These are phyloP conservation scores for Agapostemon virescens DNA, from an alignment of 2,888 invertebrate species.

Conservation along the genomic window DNA sequence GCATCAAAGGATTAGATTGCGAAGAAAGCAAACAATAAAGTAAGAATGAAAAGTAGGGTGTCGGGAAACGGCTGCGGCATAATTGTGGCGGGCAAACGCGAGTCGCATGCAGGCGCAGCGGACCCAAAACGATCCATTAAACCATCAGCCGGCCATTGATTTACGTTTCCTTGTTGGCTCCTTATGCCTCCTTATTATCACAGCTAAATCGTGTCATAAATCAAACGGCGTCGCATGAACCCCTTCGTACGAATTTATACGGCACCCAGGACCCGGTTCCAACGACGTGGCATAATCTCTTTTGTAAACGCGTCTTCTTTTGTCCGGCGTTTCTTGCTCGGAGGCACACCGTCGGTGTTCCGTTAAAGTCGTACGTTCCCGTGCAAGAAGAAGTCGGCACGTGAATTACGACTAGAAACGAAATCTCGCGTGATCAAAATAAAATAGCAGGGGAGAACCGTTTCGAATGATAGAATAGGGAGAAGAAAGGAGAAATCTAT, in stretches of 20 bases:
- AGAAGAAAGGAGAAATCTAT: background rate
- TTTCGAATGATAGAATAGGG: background rate
- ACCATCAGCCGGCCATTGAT: constrained; percentile 61
- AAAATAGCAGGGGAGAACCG: background rate
- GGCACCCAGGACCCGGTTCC: background rate
- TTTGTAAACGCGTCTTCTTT: constrained; percentile 10
- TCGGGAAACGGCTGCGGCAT: constrained; percentile 48
- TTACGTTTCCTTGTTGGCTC: constrained; percentile 58
- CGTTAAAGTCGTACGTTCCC: background rate
- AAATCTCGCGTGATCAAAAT: constrained; percentile 19
- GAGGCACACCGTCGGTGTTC: background rate
- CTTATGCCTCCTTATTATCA: constrained; percentile 53
- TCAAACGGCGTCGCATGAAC: constrained; percentile 47
- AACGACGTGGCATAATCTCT: constrained; percentile 2
- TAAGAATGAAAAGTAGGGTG: constrained; percentile 43
- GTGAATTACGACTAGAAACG: constrained; percentile 2
- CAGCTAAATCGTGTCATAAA: constrained; percentile 58
- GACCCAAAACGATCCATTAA: constrained; percentile 61
- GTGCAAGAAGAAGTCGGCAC: background rate
- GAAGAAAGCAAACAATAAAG: constrained; percentile 4
- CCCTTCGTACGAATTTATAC: constrained; percentile 47
- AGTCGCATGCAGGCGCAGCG: constrained; percentile 35
- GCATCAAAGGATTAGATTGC: background rate
- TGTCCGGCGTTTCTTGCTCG: background rate
- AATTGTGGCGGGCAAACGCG: constrained; percentile 50